Evolutionary conservation across 2,888 invertebrate species (phyloP).

Genomic region (Ormyrus pomaceus): DNA sequence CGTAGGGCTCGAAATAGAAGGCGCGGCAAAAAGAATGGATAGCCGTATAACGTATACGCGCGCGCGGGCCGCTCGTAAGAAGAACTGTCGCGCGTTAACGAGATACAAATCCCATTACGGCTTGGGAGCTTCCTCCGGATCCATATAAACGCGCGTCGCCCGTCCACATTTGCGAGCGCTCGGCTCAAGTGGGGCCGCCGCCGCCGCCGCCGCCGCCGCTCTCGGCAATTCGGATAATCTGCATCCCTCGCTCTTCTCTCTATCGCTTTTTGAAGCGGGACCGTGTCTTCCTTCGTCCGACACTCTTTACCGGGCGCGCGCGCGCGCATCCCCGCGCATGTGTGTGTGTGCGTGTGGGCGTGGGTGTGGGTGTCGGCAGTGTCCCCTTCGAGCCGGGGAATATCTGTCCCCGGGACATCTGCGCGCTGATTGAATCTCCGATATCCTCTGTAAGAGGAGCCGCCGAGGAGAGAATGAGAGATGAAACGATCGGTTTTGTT

Average conservation of each 20-base stretch:
- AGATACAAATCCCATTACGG: slow-evolving; percentile 76
- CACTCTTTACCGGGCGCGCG: background rate
- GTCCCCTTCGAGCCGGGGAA: slow-evolving; percentile 66
- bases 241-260: slow-evolving; percentile 37
- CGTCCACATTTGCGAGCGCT: slow-evolving; percentile 51
- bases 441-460: slow-evolving; percentile 66
- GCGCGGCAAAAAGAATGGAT: slow-evolving; percentile 52
- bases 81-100: slow-evolving; percentile 76
- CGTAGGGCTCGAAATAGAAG: slow-evolving; percentile 53
- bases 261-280: slow-evolving; percentile 32
- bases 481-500: slow-evolving; percentile 32
- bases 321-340: slow-evolving; percentile 30
- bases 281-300: slow-evolving; percentile 14
- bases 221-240: slow-evolving; percentile 73
- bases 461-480: background rate
- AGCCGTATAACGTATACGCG: slow-evolving; percentile 21
- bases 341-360: slow-evolving; percentile 29
- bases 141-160: slow-evolving; percentile 64
- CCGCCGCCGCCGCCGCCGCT: slow-evolving; percentile 64
- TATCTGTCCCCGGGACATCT: slow-evolving; percentile 76
- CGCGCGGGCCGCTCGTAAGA: slow-evolving; percentile 64
- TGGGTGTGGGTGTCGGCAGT: slow-evolving; percentile 29
- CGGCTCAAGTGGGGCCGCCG: slow-evolving; percentile 65
- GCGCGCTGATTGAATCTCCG: slow-evolving; percentile 76
- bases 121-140: slow-evolving; percentile 70